Conservation (phyloP, 2,797 vertebrate species). For the Falco naumanni region DNA sequence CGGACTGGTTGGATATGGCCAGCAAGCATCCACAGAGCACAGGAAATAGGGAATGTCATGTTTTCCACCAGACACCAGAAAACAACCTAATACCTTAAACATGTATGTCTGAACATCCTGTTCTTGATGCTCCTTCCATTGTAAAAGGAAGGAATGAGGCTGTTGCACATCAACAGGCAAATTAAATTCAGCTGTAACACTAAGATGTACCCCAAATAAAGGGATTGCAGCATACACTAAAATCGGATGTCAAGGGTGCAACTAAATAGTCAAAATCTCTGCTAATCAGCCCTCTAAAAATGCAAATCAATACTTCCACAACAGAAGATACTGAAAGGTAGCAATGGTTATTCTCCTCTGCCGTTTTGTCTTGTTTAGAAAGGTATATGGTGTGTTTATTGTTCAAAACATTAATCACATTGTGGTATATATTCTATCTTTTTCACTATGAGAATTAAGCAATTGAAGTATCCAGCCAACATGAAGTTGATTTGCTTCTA, state of each 20-base stretch:
- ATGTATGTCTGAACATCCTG: not conserved
- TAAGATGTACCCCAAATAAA: not conserved
- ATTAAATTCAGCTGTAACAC: not conserved
- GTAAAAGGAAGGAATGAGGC: not conserved
- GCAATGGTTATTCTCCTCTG: not conserved
- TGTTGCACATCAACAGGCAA: not conserved
- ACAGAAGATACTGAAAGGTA: not conserved
- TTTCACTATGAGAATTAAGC: not conserved
- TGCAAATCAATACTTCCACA: not conserved
- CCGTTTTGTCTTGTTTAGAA: not conserved
- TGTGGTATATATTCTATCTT: fast-evolving
- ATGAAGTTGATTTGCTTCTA: not conserved
- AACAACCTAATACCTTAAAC: not conserved
- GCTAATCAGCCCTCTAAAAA: not conserved
- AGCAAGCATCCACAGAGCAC: not conserved
- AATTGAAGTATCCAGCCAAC: not conserved
- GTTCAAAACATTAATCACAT: not conserved
- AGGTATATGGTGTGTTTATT: not conserved
- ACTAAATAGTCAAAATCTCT: not conserved
- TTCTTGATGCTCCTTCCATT: not conserved
- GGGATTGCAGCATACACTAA: not conserved
- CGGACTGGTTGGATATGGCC: not conserved
- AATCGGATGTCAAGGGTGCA: not conserved
- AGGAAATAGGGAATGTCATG: not conserved
- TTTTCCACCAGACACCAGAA: not conserved